Conservation (phyloP, 2,113 vertebrate genomes). For the Rhinoderma darwinii region DNA sequence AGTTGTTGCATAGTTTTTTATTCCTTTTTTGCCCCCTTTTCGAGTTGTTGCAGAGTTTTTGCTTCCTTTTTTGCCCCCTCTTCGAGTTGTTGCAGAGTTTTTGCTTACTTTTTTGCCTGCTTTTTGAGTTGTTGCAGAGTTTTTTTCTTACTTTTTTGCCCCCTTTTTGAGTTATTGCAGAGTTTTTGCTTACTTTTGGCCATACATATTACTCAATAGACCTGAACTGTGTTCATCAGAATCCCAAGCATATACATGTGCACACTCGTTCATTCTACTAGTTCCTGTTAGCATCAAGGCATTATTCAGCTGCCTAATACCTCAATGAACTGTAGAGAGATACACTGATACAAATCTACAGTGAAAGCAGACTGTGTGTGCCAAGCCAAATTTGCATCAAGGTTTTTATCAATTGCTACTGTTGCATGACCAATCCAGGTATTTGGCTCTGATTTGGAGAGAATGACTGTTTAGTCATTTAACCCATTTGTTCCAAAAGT, state of each 20-base stretch:
- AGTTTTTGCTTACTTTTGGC: not conserved
- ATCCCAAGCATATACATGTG: constrained; percentile 36
- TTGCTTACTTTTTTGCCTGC: too few species aligned
- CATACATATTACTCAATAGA: not conserved
- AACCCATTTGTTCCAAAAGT: constrained; percentile 11
- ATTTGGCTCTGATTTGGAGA: constrained; percentile 19
- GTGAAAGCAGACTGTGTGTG: constrained; percentile 17
- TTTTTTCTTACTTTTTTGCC: too few species aligned
- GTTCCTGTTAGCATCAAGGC: constrained; percentile 50
- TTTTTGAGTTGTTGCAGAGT: too few species aligned
- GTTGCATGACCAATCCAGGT: constrained; percentile 43
- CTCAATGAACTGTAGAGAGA: constrained; percentile 53
- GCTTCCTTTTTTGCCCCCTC: too few species aligned
- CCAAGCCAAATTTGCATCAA: constrained; percentile 47
- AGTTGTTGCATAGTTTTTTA: too few species aligned
- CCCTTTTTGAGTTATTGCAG: too few species aligned
- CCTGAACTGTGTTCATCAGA: constrained; percentile 23
- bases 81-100: too few species aligned
- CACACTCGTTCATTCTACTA: constrained; percentile 32
- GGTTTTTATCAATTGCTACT: constrained; percentile 53
- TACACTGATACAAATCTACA: constrained; percentile 46
- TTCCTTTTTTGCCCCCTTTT: too few species aligned
- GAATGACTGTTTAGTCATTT: constrained; percentile 15
- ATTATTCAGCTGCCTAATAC: constrained; percentile 39
- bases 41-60: too few species aligned